Evolutionary conservation across 2,888 invertebrate genomes (phyloP), one percentile per base, ranked within the genome.

Genomic region (Ophioninae sp.): DNA sequence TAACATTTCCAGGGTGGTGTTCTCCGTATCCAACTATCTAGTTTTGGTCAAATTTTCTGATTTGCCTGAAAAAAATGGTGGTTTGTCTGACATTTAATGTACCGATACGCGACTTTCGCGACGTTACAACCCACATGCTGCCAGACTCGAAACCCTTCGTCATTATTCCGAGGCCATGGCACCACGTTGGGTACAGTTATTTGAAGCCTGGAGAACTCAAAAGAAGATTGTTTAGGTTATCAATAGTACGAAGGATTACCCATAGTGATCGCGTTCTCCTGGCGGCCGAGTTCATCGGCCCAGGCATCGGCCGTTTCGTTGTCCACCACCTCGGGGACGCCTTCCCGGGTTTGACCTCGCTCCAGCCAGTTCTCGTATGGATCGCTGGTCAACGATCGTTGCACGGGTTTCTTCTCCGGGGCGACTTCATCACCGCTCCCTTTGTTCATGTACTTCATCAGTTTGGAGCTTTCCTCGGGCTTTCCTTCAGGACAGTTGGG

Each of bases 361-460:
- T 94, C 91, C 30, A 91, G 90, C 94, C 94, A 94, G 37, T 93
- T 91, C 59, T 93, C 89, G 3, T 92, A 93, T 91, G 93, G 93
- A 90, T 83, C 93, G 89, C 87, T 87, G 84, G 91, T 91, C 72
- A 93, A 93, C 81, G 93, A 88, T 10, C 17, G 41, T 59, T 58
- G 58, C 58, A 22, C 13, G 51, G 17, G 13, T 51, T 51, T 51
- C 39, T 17, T 56, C 7, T 23, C 22, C 0, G 3, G 23, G 51
- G n/a, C 0, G 23, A 0, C 44, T 94, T 94, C 73, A 95, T 22
- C 92, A 86, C 96, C 95, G 90, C 96, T 95, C 81, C 96, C 95
- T 93, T 95, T 95, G 90, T 95, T 95, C 95, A 97, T 97, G 91
- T 97, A 97, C 90, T 95, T 96, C 96, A 97, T 96, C 90, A 97